These are phyloP conservation scores for Gallinago solitaria DNA, from an alignment of 2,797 vertebrate genomes.

Conservation along the genomic window DNA sequence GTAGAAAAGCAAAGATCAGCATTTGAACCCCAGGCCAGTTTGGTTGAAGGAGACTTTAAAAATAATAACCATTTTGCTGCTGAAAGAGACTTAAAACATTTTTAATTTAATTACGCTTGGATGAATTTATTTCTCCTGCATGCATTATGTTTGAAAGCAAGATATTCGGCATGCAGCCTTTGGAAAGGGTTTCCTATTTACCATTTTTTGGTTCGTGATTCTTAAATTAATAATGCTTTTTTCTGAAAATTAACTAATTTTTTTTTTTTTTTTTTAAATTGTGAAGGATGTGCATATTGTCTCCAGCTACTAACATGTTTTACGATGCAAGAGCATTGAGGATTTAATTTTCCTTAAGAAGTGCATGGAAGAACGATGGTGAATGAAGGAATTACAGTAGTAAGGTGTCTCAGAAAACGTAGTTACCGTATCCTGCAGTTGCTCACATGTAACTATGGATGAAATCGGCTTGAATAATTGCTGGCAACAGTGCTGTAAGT, in stretches of 20 bases:
- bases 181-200: slow-evolving; percentile 63
- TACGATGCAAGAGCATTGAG: slow-evolving; percentile 48
- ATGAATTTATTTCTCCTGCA: slow-evolving; percentile 75
- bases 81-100: slow-evolving; percentile 73
- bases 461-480: slow-evolving; percentile 77
- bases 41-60: slow-evolving; percentile 71
- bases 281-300: slow-evolving; percentile 65
- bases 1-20: slow-evolving; percentile 49
- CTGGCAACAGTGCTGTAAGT: slow-evolving; percentile 73
- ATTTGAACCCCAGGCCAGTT: slow-evolving; percentile 74
- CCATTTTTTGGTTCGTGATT: slow-evolving; percentile 71
- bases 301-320: slow-evolving; percentile 62
- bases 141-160: slow-evolving; percentile 71
- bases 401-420: slow-evolving; percentile 34
- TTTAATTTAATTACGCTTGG: slow-evolving; percentile 76
- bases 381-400: slow-evolving; percentile 49
- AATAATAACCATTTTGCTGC: slow-evolving; percentile 82
- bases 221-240: slow-evolving; percentile 66
- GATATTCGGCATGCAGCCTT: slow-evolving; percentile 74
- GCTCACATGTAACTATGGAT: slow-evolving; percentile 59
- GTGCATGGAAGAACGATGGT: slow-evolving; percentile 1
- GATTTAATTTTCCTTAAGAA: slow-evolving; percentile 50
- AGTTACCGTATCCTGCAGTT: slow-evolving; percentile 39
- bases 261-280: slow-evolving; percentile 19
- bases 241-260: slow-evolving; percentile 61